Base-by-base conservation (phyloP, 2,888 invertebrate species). In the Scrobipalpa costella region DNA sequence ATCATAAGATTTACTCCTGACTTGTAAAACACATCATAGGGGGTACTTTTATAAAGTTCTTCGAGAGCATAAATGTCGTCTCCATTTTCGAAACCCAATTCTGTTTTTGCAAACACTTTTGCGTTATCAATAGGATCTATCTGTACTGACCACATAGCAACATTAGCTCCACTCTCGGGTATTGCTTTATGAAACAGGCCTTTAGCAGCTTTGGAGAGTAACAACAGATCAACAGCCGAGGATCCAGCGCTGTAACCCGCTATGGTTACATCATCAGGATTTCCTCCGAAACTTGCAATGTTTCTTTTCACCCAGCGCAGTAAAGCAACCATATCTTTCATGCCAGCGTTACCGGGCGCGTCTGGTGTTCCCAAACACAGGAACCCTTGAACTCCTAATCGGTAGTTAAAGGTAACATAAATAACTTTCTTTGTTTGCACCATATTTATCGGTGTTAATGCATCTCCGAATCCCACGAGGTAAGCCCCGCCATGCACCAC, bases 241-340 rank as follows among this genome's bases (percentile, higher is more conserved):
- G 80, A 71, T 0, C 83, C 84, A 6, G 81, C 80, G 57, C 82
- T 83, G 9, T 62, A 75, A 0, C 84, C 84, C 9, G 63, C 66
- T 13, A 84, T 61, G 0, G 84, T 81, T 0, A 84, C 75, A 50
- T 84, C 81, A 40, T 78, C 61, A 44, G 84, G 80, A 52, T 84
- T 79, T 5, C 84, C 84, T 0, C 84, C 80, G 27, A 79, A 84
- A 11, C 64, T 73, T 0, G 73, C 78, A 3, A 84, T 84, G 59
- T 84, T 81, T 15, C 73, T 71, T 19, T 79, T 67, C 2, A 84
- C 80, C 84, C 84, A 84, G 0, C 75, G 76, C 15, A 84, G 64
- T 0, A 78, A 62, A 0, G 77, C 78, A 0, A 84, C 71, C 63
- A 79, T 79, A 55, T 83, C 81, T 60, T 80, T 81, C 74, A 81